Conservation (phyloP, 2,888 invertebrate genomes). For the Spatulosminthurus flaviceps region DNA sequence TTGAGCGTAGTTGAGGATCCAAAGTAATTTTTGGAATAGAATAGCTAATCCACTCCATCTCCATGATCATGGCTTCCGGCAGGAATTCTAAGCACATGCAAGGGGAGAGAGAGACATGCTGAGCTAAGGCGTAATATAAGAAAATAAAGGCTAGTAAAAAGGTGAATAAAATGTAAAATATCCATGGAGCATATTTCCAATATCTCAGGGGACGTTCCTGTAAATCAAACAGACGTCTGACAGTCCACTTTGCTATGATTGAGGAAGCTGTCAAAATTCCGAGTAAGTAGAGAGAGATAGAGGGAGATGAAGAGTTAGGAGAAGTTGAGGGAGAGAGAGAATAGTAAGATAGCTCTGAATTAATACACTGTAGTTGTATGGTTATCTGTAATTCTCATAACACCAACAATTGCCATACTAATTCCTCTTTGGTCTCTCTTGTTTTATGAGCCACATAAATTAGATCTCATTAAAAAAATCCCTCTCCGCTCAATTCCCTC, state of each 20-base stretch:
- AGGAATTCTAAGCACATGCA: background rate
- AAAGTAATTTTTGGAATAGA: conserved; percentile 18
- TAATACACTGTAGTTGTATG: background rate
- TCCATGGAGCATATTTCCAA: background rate
- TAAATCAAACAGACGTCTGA: conserved; percentile 44
- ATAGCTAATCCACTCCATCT: background rate
- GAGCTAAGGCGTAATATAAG: too few relatives aligned
- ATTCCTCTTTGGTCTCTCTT: conserved; percentile 41
- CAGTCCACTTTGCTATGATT: conserved; percentile 45
- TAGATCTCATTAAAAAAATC: conserved; percentile 61
- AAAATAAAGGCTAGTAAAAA: background rate
- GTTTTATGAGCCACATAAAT: conserved; percentile 60
- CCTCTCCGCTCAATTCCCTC: too few relatives aligned
- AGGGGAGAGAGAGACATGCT: background rate
- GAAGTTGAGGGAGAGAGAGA: conserved; percentile 19
- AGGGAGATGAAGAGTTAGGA: background rate
- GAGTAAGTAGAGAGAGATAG: background rate
- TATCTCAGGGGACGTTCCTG: conserved; percentile 38
- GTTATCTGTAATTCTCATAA: conserved; percentile 40
- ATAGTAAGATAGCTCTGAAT: background rate
- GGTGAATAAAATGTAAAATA: background rate
- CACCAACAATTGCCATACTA: conserved; percentile 38
- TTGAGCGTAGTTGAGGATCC: conserved; percentile 62
- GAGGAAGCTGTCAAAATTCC: conserved; percentile 53
- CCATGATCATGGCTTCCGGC: conserved; percentile 14